phyloP scores from a whole-genome alignment of 2,113 vertebrate species.

The Oreochromis tanganicae region DNA sequence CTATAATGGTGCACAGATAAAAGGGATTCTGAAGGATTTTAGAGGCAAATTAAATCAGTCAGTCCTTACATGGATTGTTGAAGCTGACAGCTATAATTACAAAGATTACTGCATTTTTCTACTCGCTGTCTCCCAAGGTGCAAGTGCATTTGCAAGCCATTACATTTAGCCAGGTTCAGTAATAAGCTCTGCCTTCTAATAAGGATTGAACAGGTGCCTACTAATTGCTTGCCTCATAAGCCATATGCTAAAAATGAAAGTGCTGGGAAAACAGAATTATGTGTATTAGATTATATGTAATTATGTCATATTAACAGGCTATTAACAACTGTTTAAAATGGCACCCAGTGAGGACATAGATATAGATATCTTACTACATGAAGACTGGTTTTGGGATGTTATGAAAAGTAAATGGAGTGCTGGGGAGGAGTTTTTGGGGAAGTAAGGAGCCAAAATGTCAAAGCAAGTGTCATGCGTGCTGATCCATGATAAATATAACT shows the following conservation, averaged over 20 bases:
- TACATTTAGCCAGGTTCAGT: background rate
- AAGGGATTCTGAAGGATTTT: background rate
- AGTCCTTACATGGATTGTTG: background rate
- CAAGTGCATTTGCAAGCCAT: background rate
- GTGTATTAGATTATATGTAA: background rate
- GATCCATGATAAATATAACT: background rate
- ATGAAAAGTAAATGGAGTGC: background rate
- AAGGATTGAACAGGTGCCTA: background rate
- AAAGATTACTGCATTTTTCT: background rate
- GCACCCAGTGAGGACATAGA: background rate
- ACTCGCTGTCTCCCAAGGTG: background rate
- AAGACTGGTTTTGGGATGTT: background rate
- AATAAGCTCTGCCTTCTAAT: background rate
- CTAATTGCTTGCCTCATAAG: background rate
- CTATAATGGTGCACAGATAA: background rate
- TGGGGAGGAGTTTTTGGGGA: background rate
- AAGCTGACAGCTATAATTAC: conserved; percentile 18
- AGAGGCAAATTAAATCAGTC: conserved; percentile 18
- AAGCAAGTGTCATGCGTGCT: background rate
- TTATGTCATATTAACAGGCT: background rate
- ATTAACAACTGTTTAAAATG: background rate
- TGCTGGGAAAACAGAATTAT: background rate
- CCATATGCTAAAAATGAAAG: background rate
- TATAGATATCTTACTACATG: background rate
- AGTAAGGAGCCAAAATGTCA: background rate